These are phyloP conservation scores for Brachyrhaphis roseni DNA, from an alignment of 2,797 vertebrate species.

Conservation along the genomic window DNA sequence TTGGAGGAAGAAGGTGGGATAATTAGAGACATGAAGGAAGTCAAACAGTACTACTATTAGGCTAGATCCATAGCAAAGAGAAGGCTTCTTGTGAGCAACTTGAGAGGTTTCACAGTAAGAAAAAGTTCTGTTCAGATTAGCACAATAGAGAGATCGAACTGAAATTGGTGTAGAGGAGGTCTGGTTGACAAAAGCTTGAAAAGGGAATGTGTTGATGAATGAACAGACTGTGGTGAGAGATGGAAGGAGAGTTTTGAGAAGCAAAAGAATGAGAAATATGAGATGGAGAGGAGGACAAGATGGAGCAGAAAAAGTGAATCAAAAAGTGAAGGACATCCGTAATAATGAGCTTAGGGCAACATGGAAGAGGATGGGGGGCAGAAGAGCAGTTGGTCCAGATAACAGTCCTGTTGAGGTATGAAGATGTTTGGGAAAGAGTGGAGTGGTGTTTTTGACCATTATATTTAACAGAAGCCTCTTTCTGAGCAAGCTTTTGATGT, in stretches of 20 bases:
- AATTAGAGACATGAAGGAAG: background rate
- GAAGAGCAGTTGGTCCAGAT: no score
- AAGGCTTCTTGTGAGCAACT: background rate
- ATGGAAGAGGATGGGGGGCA: no score
- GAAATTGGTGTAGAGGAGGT: background rate
- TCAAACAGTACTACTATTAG: background rate
- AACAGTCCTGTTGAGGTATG: no score
- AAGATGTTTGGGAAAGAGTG: no score
- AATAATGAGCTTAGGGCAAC: no score
- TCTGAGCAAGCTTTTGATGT: background rate
- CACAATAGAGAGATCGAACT: background rate
- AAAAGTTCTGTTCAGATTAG: background rate
- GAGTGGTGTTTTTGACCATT: no score
- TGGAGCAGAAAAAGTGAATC: no score
- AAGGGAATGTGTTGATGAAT: background rate
- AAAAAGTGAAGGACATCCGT: no score
- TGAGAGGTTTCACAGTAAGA: background rate
- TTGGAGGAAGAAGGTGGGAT: background rate
- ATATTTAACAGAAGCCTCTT: background rate
- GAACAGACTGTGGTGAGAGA: no score
- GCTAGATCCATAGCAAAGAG: background rate
- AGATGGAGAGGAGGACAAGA: no score
- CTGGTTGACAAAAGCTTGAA: background rate
- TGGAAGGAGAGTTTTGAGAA: no score
- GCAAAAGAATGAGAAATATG: no score